phyloP scores from a whole-genome alignment of 1,140 invertebrate genomes.

The Ceratina calcarata region DNA sequence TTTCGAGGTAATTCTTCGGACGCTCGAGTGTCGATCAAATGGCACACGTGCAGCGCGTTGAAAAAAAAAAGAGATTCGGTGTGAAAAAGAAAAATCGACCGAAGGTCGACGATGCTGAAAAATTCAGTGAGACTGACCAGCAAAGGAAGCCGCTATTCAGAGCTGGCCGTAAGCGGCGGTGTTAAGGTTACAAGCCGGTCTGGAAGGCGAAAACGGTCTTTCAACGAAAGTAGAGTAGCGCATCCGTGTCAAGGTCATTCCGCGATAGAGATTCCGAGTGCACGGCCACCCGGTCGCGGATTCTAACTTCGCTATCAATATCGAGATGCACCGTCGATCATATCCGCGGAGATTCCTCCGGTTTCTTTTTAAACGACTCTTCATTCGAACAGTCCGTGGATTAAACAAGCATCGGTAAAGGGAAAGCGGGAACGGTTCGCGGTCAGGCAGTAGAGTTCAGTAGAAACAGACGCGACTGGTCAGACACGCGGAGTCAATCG shows the following conservation, averaged over 20 bases:
- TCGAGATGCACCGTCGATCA: constrained; percentile 50
- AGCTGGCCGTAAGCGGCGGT: neutral
- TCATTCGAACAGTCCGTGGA: no score
- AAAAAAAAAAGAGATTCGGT: neutral
- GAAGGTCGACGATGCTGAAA: constrained; percentile 45
- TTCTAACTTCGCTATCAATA: constrained; percentile 60
- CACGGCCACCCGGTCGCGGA: constrained; percentile 21
- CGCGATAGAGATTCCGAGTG: constrained; percentile 56
- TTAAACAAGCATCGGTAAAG: no score
- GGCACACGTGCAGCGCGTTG: neutral
- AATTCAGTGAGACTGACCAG: constrained; percentile 30
- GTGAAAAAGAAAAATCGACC: neutral
- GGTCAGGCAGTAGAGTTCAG: no score
- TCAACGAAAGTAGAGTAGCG: constrained; percentile 61
- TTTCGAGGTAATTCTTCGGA: no score
- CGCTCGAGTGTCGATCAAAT: neutral
- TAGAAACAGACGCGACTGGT: no score
- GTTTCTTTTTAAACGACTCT: neutral
- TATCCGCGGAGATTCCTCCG: constrained; percentile 40
- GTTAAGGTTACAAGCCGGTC: constrained; percentile 41
- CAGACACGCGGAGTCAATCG: no score
- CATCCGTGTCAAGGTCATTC: constrained; percentile 51
- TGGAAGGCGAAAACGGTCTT: constrained; percentile 47
- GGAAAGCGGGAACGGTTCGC: no score
- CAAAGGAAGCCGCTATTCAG: constrained; percentile 46